A percentile compares a stretch with the other conserved stretches of the same genome.
phyloP scores from a whole-genome alignment of 2,888 invertebrate genomes.

The Stenolophus ochropezus region DNA sequence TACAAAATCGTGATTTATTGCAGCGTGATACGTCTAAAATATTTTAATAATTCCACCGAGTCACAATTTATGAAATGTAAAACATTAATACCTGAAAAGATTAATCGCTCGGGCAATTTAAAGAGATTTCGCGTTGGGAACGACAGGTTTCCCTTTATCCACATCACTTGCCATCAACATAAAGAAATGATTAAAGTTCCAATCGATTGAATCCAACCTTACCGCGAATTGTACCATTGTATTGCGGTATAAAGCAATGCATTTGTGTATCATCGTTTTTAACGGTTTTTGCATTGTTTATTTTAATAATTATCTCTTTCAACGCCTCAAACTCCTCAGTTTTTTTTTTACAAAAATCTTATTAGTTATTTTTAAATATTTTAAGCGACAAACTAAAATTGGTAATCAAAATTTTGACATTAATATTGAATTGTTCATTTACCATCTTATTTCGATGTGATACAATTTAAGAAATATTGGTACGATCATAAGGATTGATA shows the following conservation, averaged over 20 bases:
- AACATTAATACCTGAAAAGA: slow-evolving; percentile 57
- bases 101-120: slow-evolving; percentile 45
- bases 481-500: too few relatives aligned
- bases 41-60: slow-evolving; percentile 46
- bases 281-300: slow-evolving; percentile 45
- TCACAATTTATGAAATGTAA: slow-evolving; percentile 52
- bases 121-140: slow-evolving; percentile 26
- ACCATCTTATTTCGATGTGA: too few relatives aligned
- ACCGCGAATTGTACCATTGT: slow-evolving; percentile 33
- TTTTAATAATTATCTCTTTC: slow-evolving; percentile 38
- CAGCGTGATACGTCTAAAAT: slow-evolving; percentile 38
- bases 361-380: not conserved
- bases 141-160: slow-evolving; percentile 45
- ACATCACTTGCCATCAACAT: slow-evolving; percentile 48
- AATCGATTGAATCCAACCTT: slow-evolving; percentile 35
- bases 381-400: too few relatives aligned
- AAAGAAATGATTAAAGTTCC: slow-evolving; percentile 51
- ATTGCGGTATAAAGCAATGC: slow-evolving; percentile 52
- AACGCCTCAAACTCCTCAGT: not conserved
- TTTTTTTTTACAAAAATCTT: not conserved
- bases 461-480: too few relatives aligned
- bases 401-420: too few relatives aligned
- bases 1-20: slow-evolving; percentile 48
- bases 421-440: too few relatives aligned
- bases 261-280: slow-evolving; percentile 51